Conservation (phyloP, 2,113 vertebrate genomes). For the Anhinga anhinga region DNA sequence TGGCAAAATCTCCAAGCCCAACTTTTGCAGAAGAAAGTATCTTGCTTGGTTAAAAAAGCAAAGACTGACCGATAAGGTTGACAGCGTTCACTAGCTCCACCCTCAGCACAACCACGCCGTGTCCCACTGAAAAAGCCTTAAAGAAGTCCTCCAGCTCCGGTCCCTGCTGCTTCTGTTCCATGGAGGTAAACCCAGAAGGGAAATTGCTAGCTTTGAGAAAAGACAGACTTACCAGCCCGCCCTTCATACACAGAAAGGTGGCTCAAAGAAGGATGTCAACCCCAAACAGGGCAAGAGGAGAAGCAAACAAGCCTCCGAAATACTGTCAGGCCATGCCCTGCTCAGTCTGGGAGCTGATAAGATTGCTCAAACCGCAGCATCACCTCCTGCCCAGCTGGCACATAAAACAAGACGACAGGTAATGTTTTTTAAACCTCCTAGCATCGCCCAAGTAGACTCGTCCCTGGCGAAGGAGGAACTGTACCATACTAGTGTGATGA, state of each 20-base stretch:
- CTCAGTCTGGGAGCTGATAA: neutral
- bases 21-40: neutral
- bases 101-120: neutral
- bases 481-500: accelerated
- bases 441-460: neutral
- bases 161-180: neutral
- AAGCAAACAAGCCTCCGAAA: neutral
- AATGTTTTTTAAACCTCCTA: neutral
- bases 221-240: neutral
- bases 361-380: neutral
- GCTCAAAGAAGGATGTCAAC: neutral
- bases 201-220: neutral
- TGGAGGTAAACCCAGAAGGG: neutral
- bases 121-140: neutral
- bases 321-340: neutral
- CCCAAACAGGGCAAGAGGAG: neutral
- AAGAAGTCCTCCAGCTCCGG: neutral
- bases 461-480: neutral
- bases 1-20: neutral
- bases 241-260: neutral
- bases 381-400: neutral
- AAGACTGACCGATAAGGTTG: neutral
- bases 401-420: accelerated
- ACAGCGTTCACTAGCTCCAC: neutral
- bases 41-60: neutral